Percentiles rank a stretch among this genome's conserved stretches.
Conservation (phyloP, 2,888 invertebrate genomes). For the Charanyca ferruginea region DNA sequence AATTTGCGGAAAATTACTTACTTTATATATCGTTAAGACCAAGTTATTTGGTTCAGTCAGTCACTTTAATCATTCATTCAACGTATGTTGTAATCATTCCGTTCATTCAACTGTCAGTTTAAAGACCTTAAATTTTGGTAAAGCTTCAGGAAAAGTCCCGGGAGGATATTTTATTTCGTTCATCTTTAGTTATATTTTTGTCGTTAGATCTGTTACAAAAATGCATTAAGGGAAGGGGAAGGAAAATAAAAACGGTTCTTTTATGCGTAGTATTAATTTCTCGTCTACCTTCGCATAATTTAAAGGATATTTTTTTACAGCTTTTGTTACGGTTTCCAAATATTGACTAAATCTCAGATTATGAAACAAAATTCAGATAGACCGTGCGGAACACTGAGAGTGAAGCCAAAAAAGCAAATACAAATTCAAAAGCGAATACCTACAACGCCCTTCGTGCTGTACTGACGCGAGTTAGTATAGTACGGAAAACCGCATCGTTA, state of each 20-base stretch:
- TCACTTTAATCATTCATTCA: conserved; percentile 37
- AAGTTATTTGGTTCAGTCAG: neutral
- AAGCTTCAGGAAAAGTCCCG: neutral
- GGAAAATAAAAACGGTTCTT: conserved; percentile 13
- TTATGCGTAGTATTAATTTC: conserved; percentile 12
- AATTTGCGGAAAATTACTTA: conserved; percentile 48
- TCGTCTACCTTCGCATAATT: conserved; percentile 1
- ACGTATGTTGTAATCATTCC: conserved; percentile 29
- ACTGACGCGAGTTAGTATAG: too few relatives aligned
- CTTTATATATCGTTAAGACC: conserved; percentile 10
- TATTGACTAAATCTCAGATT: too few relatives aligned
- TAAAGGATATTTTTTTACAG: neutral
- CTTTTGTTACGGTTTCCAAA: neutral
- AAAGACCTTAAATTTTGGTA: conserved; percentile 22
- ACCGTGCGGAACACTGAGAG: too few relatives aligned
- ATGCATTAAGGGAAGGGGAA: conserved; percentile 22
- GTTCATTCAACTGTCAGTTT: conserved; percentile 44
- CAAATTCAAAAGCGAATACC: too few relatives aligned
- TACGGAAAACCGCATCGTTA: too few relatives aligned
- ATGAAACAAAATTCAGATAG: too few relatives aligned
- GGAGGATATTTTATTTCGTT: conserved; percentile 9
- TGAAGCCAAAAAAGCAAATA: too few relatives aligned
- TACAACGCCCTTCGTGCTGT: too few relatives aligned
- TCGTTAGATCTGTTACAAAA: conserved; percentile 16
- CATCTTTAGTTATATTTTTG: neutral